Base-by-base conservation (phyloP, 2,888 invertebrate species). In the Petrolisthes cinctipes region DNA sequence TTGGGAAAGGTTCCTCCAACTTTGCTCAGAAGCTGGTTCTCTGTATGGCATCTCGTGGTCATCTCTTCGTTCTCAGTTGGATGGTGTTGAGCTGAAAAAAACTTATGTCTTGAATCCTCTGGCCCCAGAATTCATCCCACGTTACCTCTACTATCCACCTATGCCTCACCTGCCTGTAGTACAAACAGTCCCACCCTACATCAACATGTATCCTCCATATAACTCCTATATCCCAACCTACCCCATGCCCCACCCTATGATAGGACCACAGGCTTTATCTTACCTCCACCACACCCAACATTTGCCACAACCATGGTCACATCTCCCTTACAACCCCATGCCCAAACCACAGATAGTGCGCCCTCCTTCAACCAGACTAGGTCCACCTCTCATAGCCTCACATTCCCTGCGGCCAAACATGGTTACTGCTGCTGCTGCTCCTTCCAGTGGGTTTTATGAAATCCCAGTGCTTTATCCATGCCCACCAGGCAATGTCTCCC, bases 101-200 rank as follows among this genome's bases (percentile, higher is more conserved):
- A 95, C 95, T 4, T 96, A 95, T 92, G 95, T 95, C 4, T 93
- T 97, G n/a, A 97, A 97, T 93, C 97, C 97, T 0, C 92, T 96
- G 82, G 97, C 97, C 0, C 95, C 96, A 0, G 96, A 96, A 92
- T 97, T 97, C 92, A 94, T 96, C 71, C 97, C 96, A 0, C 93
- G 95, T 68, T 87, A 84, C 56, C 53, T 88, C 9, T 88, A 84
- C 71, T 88, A 83, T 66, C 80, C 87, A 17, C 78, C 86, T 11
- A n/a, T 88, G 51, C 87, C 84, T 4, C 81, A 84, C 9, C 56
- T 88, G 23, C 80, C 83, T 66, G 61, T 88, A 54, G 87, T 88
- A 66, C 81, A 80, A 23, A 56, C 87, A 7, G 83, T 88, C 66
- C 83, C 87, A n/a, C 87, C 87, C 1, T 88, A 88, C 75, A 83